phyloP scores from a whole-genome alignment of 2,888 invertebrate genomes.

The Tenthredo notha region DNA sequence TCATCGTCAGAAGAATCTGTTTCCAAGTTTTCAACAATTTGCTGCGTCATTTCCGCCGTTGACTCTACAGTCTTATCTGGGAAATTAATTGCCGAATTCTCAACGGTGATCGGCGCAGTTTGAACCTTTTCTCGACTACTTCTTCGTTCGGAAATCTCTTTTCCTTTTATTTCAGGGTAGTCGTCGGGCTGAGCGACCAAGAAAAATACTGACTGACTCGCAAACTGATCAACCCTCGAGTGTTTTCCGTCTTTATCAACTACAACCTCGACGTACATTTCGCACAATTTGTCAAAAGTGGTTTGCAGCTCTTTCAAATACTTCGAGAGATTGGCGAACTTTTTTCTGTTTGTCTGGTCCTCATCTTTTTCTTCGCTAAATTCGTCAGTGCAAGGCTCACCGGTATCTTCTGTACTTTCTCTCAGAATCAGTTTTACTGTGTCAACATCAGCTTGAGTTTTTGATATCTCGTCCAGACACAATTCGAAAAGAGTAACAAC shows the following conservation, averaged over 20 bases:
- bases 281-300: conserved; percentile 79
- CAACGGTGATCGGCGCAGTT: neutral
- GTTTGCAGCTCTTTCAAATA: conserved; percentile 72
- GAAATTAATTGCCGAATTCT: neutral
- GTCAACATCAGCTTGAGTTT: conserved; percentile 69
- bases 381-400: neutral
- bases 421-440: conserved; percentile 65
- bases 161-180: conserved; percentile 76
- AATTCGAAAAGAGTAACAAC: conserved; percentile 92
- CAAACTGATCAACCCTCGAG: conserved; percentile 73
- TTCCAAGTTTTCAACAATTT: conserved; percentile 13
- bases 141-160: conserved; percentile 64
- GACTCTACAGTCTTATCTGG: neutral
- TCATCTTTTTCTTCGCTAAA: conserved; percentile 52
- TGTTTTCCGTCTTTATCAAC: conserved; percentile 79
- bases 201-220: conserved; percentile 81
- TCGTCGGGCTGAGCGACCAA: conserved; percentile 82
- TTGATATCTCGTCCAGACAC: conserved; percentile 85
- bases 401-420: conserved; percentile 62
- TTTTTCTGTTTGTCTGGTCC: conserved; percentile 55
- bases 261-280: conserved; percentile 79
- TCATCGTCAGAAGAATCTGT: conserved; percentile 23
- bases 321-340: conserved; percentile 57
- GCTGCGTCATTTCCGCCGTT: neutral
- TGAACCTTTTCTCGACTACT: conserved; percentile 15